Percentiles rank a stretch among this genome's conserved stretches.
Conservation (phyloP, 2,113 vertebrate genomes). For the Otocyon megalotis region DNA sequence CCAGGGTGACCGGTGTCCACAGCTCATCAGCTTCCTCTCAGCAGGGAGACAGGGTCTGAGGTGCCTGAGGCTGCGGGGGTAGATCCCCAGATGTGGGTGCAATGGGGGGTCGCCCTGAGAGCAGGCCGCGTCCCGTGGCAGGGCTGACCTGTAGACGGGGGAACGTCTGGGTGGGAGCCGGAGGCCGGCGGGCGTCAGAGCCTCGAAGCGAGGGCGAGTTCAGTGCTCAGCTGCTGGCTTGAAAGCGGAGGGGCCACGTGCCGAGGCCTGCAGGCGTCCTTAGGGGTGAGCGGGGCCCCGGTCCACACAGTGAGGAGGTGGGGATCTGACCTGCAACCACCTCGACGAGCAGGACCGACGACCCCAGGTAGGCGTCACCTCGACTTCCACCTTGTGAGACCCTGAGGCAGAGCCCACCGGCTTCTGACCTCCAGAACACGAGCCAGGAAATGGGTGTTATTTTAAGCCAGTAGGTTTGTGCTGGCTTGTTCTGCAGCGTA, state of each 20-base stretch:
- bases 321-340: background rate
- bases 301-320: fast-evolving
- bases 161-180: background rate
- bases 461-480: background rate
- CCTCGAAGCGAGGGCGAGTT: fast-evolving
- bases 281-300: background rate
- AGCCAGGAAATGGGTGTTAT: fast-evolving
- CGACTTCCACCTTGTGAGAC: background rate
- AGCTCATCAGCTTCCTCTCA: fast-evolving
- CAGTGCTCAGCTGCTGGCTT: background rate
- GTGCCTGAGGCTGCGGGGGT: background rate
- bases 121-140: fast-evolving
- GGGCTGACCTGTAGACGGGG: fast-evolving
- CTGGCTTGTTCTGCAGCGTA: fast-evolving
- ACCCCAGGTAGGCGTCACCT: fast-evolving
- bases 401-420: background rate
- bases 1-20: background rate
- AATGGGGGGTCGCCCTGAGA: fast-evolving
- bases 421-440: fast-evolving
- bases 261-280: background rate
- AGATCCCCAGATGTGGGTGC: background rate
- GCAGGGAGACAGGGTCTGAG: fast-evolving
- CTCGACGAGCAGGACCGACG: background rate
- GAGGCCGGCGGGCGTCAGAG: fast-evolving
- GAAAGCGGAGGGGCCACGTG: background rate